Base-by-base conservation (phyloP, 2,888 invertebrate genomes). In the Athalia circularis region DNA sequence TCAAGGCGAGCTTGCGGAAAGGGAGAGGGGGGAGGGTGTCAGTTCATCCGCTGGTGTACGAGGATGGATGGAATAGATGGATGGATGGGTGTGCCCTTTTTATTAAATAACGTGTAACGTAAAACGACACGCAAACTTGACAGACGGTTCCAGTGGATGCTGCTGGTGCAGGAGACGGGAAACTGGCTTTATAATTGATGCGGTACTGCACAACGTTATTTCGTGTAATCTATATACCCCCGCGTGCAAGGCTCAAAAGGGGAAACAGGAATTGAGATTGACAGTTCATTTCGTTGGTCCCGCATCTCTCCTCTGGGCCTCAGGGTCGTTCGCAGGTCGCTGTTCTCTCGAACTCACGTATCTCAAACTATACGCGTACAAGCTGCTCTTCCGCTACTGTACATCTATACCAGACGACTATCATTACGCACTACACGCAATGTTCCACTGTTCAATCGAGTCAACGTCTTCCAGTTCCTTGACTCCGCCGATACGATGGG, bases 201-300 rank as follows among this genome's bases (percentile, higher is more conserved):
- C 80, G 70, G 77, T 68, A 62, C 72, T 64, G 67, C 54, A 75
- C 50, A 78, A 75, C 72, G 59, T 29, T 75, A 15, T 61, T 61
- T 62, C 74, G 62, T 57, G 79, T 78, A 15, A 65, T 43, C 59
- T 68, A 67, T 45, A 77, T n/a, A 45, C 64, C 29, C 29, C 29
- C 29, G 29, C 29, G 77, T 77, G 65, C 64, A 78, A 80, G 78
- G 80, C 79, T 80, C 79, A 80, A 77, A 78, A 83, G 82, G 83
- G 82, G 87, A 85, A 67, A 59, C 45, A 11, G 29, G 77, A 87
- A 88, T 90, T 90, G 90, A 90, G 90, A 90, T 90, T 90, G 90
- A 90, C 90, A 90, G 90, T 89, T 90, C 90, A 90, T 90, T 90
- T 90, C 89, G 86, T 84, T 84, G 84, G 72, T 48, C 48, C 59